Base-by-base conservation (phyloP, 2,888 invertebrate species). In the Polylopha cassiicola region DNA sequence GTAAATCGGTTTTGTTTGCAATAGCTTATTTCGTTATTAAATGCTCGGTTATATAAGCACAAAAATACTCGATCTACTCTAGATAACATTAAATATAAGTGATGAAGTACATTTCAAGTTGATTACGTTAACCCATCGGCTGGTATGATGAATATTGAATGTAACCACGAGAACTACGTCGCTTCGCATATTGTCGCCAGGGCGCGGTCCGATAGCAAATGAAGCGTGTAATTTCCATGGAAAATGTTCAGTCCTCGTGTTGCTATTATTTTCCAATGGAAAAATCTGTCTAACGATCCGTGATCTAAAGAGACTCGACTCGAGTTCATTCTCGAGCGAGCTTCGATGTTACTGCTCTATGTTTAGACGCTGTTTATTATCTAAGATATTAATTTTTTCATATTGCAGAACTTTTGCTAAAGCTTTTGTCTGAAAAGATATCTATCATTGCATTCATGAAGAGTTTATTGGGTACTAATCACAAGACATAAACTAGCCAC, bases 71-170 rank as follows among this genome's bases (percentile, higher is more conserved):
- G 24, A 24, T 29, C n/a, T 36, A 41, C 36, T 11, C 8, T 30
- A 13, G 30, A 41, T 30, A 18, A 16, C n/a, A 16, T 14, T 34
- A 36, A 36, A 44, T 28, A 46, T 43, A 24, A 26, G 41, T 24
- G 34, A 33, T 44, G 47, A 49, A 57, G 53, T 50, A 51, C 51
- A 39, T 48, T 50, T 61, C 44, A 58, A 55, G 53, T 58, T 61
- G 58, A 65, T 60, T 56, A 63, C 60, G 56, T 51, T 48, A 46
- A 45, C 45, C 44, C 42, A 42, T 37, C 39, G 45, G 42, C 44
- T 43, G 49, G 43, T 44, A 47, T 57, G 53, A 65, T 74, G 67
- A 72, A 72, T 73, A 72, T 69, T 39, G 21, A 33, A 29, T 39
- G 18, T 39, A 13, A 27, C 61, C 59, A 69, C 57, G 52, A 48